Evolutionary conservation across 2,113 vertebrate genomes (phyloP), one percentile per base, ranked within the genome.

Genomic region (Sceloporus undulatus): DNA sequence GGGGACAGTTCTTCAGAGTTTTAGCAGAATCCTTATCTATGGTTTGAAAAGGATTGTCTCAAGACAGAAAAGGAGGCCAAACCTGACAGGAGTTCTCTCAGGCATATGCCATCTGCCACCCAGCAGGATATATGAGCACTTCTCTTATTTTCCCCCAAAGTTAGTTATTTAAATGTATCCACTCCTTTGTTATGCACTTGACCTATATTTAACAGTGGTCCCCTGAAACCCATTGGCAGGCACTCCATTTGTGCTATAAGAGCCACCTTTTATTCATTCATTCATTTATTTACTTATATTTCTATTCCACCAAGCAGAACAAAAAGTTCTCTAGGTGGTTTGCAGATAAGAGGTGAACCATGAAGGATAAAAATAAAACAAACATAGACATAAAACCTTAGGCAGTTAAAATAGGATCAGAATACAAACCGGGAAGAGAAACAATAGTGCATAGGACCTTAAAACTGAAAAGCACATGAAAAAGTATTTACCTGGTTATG

Each of bases 131-230:
- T 59, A 66, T n/a, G 75, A 76, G 80, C 42, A 77, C 42, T 83
- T 83, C 76, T 83, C 59, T 71, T 66, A 29, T 34, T 81, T n/a
- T 71, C n/a, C 79, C 56, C 34, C 62, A 59, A 83, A 40, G 56
- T 66, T n/a, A 88, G 73, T 29, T 87, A 40, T 40, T 87, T 5
- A 80, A 70, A 80, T 68, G 48, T 59, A 21, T 38, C 34, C 56
- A 76, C 34, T 62, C 59, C 56, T 85, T 6, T 48, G 56, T 65
- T 9, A 29, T 82, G 73, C 19, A 52, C 9, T 38, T 83, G 80
- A 81, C 85, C 85, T 81, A 87, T 29, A 87, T 87, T 48, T 68
- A 71, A 29, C 59, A 65, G 81, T 66, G 80, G 80, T 52, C 18
- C 66, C 56, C 59, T 66, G 56, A 71, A 87, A 87, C 54, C 59